These are phyloP conservation scores for Phoenoteleia sp. DNA, from an alignment of 2,888 invertebrate genomes.

Conservation along the genomic window DNA sequence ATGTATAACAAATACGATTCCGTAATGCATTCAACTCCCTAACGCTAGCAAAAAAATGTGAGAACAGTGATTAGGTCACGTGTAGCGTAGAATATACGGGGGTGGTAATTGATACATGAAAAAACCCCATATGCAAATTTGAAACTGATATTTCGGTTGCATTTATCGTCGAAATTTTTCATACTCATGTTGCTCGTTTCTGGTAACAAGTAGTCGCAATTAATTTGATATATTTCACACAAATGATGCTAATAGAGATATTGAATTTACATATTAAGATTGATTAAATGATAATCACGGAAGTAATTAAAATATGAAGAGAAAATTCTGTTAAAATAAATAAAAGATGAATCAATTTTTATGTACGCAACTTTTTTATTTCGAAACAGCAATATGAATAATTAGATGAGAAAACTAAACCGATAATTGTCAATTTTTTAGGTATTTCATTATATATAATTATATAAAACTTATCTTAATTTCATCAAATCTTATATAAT, in stretches of 20 bases:
- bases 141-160: constrained; percentile 31
- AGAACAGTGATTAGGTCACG: constrained; percentile 48
- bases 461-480: constrained; percentile 8
- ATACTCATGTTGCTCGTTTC: constrained; percentile 3
- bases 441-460: not conserved
- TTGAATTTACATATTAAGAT: constrained; percentile 11
- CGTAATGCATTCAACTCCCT: not conserved
- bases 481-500: constrained; percentile 30
- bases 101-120: constrained; percentile 37
- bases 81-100: not conserved
- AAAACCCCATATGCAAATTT: constrained; percentile 36
- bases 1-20: constrained; percentile 10
- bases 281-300: not conserved
- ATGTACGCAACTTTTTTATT: too few relatives aligned
- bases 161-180: constrained; percentile 16
- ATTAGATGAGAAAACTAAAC: too few relatives aligned
- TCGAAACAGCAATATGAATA: too few relatives aligned
- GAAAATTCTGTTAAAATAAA: not conserved
- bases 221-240: constrained; percentile 38
- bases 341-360: not conserved
- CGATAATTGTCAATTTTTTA: not conserved
- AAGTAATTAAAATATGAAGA: not conserved
- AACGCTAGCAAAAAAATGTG: constrained; percentile 35
- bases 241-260: constrained; percentile 28
- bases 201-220: constrained; percentile 20